Evolutionary conservation across 2,888 invertebrate species (phyloP).

Genomic region (Ceratothoa steindachneri): DNA sequence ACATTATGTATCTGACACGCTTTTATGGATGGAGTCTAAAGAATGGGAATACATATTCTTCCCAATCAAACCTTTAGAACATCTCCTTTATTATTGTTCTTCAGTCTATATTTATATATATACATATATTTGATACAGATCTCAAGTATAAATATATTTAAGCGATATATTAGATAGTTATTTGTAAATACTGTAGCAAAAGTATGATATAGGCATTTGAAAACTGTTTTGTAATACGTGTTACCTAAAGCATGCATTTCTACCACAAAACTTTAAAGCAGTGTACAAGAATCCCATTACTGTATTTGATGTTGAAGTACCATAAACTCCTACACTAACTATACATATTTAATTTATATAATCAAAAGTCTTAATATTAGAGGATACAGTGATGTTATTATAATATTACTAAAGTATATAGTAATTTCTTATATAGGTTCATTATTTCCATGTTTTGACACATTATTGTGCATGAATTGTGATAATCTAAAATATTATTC

Average conservation of each 20-base stretch:
- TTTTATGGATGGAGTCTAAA: background rate
- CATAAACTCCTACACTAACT: background rate
- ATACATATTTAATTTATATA: slow-evolving; percentile 2
- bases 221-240: background rate
- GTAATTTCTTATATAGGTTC: no score
- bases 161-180: background rate
- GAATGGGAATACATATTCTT: background rate
- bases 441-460: no score
- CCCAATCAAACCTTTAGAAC: no score
- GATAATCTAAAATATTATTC: no score
- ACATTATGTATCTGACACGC: background rate
- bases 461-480: no score
- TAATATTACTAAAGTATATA: no score
- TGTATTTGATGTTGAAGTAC: background rate
- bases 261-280: background rate
- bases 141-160: background rate
- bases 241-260: background rate
- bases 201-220: background rate
- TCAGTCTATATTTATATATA: background rate
- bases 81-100: background rate
- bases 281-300: background rate
- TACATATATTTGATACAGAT: background rate
- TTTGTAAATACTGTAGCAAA: background rate
- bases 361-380: background rate
- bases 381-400: background rate